Conservation (phyloP, 2,113 vertebrate species). For the Cyanoramphus novaezelandiae region DNA sequence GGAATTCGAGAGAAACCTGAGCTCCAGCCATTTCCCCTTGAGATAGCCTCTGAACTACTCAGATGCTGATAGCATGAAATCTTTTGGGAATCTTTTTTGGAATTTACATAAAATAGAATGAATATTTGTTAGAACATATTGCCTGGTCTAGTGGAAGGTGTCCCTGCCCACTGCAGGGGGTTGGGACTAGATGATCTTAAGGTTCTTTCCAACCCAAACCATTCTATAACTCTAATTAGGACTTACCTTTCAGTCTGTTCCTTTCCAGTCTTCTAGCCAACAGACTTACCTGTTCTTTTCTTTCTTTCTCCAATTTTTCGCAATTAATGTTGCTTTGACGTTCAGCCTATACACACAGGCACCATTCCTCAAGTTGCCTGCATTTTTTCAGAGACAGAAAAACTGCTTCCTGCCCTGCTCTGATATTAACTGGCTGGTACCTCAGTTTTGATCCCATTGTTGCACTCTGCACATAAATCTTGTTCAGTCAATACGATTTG, state of each 20-base stretch:
- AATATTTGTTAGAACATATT: background rate
- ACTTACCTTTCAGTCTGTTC: background rate
- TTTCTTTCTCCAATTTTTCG: background rate
- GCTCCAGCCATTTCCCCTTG: background rate
- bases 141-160: background rate
- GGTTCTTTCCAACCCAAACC: background rate
- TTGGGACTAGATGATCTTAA: background rate
- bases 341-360: background rate
- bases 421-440: background rate
- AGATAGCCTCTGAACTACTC: background rate
- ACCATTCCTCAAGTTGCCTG: background rate
- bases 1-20: background rate
- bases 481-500: conserved; percentile 17
- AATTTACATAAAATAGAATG: background rate
- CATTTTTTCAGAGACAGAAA: background rate
- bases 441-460: background rate
- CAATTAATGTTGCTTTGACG: background rate
- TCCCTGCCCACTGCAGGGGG: background rate
- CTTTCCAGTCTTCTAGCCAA: background rate
- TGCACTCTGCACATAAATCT: conserved; percentile 8
- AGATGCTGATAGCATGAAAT: background rate
- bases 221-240: background rate
- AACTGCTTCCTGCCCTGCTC: background rate
- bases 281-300: background rate
- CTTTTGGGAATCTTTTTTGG: background rate